Conservation (phyloP, 2,888 invertebrate genomes). For the Eupsilia transversa region DNA sequence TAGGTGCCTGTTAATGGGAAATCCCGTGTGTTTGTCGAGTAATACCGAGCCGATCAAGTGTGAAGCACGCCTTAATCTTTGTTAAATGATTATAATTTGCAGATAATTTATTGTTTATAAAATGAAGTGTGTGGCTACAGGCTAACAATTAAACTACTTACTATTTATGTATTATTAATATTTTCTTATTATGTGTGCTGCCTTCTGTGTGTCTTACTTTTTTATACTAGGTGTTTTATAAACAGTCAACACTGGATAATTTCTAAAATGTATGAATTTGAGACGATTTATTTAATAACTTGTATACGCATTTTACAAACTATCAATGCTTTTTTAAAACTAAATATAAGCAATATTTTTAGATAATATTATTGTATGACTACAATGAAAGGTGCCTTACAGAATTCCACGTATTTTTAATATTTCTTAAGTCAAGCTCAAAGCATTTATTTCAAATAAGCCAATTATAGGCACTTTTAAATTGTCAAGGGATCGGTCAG, state of each 20-base stretch:
- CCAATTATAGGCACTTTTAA: no score
- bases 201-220: constrained; percentile 11
- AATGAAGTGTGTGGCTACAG: constrained; percentile 9
- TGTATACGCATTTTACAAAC: constrained; percentile 33
- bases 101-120: constrained; percentile 4
- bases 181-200: constrained; percentile 12
- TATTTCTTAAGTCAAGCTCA: constrained; percentile 37
- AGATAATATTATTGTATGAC: constrained; percentile 44
- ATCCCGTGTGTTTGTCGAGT: no score
- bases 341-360: constrained; percentile 36
- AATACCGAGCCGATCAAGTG: background rate
- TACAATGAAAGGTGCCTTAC: constrained; percentile 55
- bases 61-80: constrained; percentile 9
- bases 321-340: constrained; percentile 23
- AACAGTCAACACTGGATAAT: background rate
- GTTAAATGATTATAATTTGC: constrained; percentile 36
- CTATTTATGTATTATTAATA: background rate
- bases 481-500: no score
- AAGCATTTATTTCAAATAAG: no score
- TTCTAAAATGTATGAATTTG: constrained; percentile 16
- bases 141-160: constrained; percentile 9
- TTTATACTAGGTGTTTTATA: background rate
- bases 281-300: constrained; percentile 15
- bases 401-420: constrained; percentile 52
- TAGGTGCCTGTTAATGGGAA: no score